Base-by-base conservation (phyloP, 2,888 invertebrate species). In the Lasioglossum malachurum region DNA sequence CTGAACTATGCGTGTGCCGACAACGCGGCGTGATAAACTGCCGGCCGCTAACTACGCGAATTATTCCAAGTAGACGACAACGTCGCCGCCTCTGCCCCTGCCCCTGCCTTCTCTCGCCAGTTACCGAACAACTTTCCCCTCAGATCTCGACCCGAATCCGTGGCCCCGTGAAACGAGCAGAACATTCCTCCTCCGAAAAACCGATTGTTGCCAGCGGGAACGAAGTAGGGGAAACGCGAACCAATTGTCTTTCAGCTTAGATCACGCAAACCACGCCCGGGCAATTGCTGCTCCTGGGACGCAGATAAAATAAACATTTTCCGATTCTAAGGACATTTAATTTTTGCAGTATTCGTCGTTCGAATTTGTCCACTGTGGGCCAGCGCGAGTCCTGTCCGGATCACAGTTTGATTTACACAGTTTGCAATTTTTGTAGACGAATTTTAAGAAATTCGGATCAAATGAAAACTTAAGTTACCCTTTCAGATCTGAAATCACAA, bases 31-130 rank as follows among this genome's bases (percentile, higher is more conserved):
- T 93, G 93, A 94, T 93, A 93, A 94, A 94, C 91, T 92, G 90
- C 91, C 87, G 86, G 78, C 72, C 91, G 90, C 91, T 93, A 93
- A 93, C 93, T 92, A 92, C 92, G 90, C 92, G 91, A 94, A 94
- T 94, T 94, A 94, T 93, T 93, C 91, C 93, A 92, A 92, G 92
- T 93, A 92, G 91, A 93, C 87, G 87, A 76, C 82, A 88, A 72
- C 82, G 73, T 46, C 80, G 78, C 81, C 75, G 46, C 69, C 85
- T 80, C 69, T 77, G 64, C 53, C 67, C 72, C 64, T 57, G 60
- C 60, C 60, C 4, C 31, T 19, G 31, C 64, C 31, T 27, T 31
- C 31, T 60, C 60, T 27, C 46, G 77, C 73, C 71, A 82, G 83
- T 87, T 84, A 75, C 87, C 74, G 84, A 82, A 87, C 84, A 89